phyloP scores from a whole-genome alignment of 92 coral and sea anemone species.

The Bergia sp. region DNA sequence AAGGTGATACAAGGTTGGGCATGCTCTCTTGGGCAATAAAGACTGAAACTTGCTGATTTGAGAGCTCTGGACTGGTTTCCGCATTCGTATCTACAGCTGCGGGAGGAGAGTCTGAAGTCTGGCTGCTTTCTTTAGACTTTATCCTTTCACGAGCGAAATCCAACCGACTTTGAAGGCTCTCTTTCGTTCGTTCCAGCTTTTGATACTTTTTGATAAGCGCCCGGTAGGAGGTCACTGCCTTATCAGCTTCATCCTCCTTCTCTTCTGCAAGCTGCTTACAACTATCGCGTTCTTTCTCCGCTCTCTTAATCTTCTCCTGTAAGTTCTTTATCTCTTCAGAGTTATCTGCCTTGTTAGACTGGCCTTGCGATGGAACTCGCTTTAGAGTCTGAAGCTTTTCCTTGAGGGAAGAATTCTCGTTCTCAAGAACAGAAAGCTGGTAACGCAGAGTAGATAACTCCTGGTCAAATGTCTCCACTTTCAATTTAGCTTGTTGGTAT shows the following conservation, averaged over 20 bases:
- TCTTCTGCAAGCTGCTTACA: constrained; percentile 56
- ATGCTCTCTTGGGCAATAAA: constrained; percentile 4
- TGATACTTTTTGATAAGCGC: constrained; percentile 44
- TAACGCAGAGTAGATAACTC: constrained; percentile 40
- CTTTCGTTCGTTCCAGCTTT: constrained; percentile 50
- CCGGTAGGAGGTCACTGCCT: constrained; percentile 36
- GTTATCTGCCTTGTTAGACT: neutral
- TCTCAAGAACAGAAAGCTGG: constrained; percentile 39
- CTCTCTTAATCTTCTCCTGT: constrained; percentile 31
- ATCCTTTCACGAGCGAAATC: constrained; percentile 47
- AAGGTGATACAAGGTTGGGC: constrained; percentile 36
- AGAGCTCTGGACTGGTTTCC: neutral
- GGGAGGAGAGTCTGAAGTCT: neutral
- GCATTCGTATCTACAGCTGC: neutral
- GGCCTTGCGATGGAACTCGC: constrained; percentile 2
- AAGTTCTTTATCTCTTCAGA: constrained; percentile 30
- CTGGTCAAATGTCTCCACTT: constrained; percentile 45
- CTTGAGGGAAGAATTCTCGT: constrained; percentile 40
- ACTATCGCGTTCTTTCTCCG: constrained; percentile 34
- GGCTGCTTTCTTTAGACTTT: constrained; percentile 14
- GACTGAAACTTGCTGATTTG: neutral
- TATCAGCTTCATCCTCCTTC: constrained; percentile 41
- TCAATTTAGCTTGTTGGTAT: constrained; percentile 52
- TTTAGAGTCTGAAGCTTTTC: constrained; percentile 35
- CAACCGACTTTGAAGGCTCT: constrained; percentile 47